Percentiles rank a stretch among this genome's conserved stretches.
These are phyloP conservation scores for Alfaro cultratus DNA, from an alignment of 2,797 vertebrate genomes.

Conservation along the genomic window DNA sequence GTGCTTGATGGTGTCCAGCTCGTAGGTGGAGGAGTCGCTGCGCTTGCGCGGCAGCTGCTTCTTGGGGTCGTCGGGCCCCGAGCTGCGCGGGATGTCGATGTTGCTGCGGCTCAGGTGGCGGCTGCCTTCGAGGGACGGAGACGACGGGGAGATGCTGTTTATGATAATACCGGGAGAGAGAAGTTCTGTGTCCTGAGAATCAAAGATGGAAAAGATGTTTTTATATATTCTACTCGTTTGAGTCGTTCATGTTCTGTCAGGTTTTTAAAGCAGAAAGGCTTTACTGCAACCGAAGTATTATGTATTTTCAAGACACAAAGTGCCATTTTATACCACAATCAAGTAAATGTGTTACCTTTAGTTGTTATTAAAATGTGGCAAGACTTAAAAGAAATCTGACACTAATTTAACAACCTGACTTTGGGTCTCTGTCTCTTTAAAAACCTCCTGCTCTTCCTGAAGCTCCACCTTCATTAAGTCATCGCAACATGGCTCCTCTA, in stretches of 20 bases:
- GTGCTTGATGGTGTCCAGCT: conserved; percentile 95
- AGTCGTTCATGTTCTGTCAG: background rate
- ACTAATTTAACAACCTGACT: too few relatives aligned
- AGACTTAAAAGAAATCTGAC: too few relatives aligned
- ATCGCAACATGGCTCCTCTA: too few relatives aligned
- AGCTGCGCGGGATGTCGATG: conserved; percentile 92
- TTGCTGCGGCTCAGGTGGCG: conserved; percentile 96
- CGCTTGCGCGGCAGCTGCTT: conserved; percentile 91
- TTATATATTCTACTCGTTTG: background rate
- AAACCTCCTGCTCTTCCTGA: too few relatives aligned
- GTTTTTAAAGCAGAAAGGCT: background rate
- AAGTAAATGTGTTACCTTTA: too few relatives aligned
- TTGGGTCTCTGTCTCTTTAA: too few relatives aligned
- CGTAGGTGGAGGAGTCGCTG: conserved; percentile 97
- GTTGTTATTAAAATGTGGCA: too few relatives aligned
- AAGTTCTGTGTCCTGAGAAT: conserved; percentile 89
- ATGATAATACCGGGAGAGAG: conserved; percentile 90
- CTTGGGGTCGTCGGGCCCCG: conserved; percentile 85
- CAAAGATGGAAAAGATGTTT: background rate
- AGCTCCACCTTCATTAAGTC: too few relatives aligned
- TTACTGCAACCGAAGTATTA: background rate
- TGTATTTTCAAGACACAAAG: too few relatives aligned
- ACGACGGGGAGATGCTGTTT: conserved; percentile 82
- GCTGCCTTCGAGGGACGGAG: conserved; percentile 86
- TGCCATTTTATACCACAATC: too few relatives aligned